A percentile compares a stretch with the other conserved stretches of the same genome.
Evolutionary conservation across 2,888 invertebrate species (phyloP).

Genomic region (Calameuta pallipes): DNA sequence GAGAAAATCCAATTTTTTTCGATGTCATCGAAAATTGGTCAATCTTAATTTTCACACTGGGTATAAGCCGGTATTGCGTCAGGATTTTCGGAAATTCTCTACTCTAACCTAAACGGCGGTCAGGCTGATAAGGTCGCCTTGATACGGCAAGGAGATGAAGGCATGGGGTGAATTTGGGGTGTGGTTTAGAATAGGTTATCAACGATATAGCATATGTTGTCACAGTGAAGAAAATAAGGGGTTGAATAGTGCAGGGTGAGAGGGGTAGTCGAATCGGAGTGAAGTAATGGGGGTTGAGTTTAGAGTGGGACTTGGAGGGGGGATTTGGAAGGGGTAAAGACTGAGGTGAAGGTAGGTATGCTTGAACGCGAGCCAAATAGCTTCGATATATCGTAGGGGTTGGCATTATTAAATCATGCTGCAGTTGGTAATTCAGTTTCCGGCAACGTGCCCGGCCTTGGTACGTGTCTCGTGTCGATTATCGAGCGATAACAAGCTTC

Average conservation of each 20-base stretch:
- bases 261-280: no score
- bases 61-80: background rate
- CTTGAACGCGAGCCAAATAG: constrained; percentile 48
- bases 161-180: background rate
- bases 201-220: background rate
- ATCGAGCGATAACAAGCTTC: constrained; percentile 55
- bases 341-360: constrained; percentile 10
- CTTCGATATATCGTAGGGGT: constrained; percentile 41
- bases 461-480: constrained; percentile 56
- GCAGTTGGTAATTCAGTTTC: constrained; percentile 57
- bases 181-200: background rate
- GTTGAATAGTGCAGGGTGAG: no score
- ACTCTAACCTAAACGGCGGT: constrained; percentile 20
- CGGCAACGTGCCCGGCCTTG: constrained; percentile 44
- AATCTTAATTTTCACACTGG: background rate
- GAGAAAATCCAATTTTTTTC: no score
- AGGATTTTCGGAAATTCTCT: constrained; percentile 30
- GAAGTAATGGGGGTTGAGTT: background rate
- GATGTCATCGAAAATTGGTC: background rate
- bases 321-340: background rate
- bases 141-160: background rate
- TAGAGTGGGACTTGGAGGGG: background rate
- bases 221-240: background rate
- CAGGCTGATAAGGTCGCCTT: background rate
- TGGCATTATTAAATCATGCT: constrained; percentile 56